These are phyloP conservation scores for Lypha dubia DNA, from an alignment of 2,888 invertebrate genomes.

Conservation along the genomic window DNA sequence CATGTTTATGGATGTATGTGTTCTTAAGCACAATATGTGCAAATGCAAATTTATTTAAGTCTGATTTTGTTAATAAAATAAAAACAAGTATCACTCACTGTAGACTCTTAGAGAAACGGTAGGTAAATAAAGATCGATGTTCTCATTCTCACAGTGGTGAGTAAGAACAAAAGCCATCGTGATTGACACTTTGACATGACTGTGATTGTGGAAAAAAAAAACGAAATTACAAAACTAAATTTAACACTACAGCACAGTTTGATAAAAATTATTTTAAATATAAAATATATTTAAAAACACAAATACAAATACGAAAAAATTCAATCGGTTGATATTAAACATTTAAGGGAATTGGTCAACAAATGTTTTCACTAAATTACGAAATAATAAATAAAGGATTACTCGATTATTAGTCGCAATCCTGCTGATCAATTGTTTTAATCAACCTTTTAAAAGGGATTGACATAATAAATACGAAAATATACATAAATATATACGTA, in stretches of 20 bases:
- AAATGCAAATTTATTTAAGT: constrained; percentile 28
- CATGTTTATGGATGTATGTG: constrained; percentile 28
- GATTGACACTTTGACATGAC: constrained; percentile 82
- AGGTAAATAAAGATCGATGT: constrained; percentile 14
- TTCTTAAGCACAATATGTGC: not conserved
- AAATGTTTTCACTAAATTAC: constrained; percentile 1
- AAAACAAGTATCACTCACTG: constrained; percentile 16
- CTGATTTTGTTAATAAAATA: not conserved
- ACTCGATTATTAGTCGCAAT: constrained; percentile 3
- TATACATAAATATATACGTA: too few relatives aligned
- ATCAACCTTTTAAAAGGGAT: constrained; percentile 36
- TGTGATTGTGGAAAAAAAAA: constrained; percentile 53
- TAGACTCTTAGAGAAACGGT: too few relatives aligned
- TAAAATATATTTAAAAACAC: not conserved
- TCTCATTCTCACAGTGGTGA: constrained; percentile 51
- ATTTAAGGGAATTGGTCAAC: constrained; percentile 45
- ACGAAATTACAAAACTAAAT: constrained; percentile 42
- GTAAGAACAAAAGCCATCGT: constrained; percentile 74
- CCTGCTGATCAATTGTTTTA: constrained; percentile 69
- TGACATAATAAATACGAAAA: constrained; percentile 54
- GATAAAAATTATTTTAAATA: constrained; percentile 17
- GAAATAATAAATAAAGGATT: constrained; percentile 28
- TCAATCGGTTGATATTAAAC: not conserved
- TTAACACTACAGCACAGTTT: constrained; percentile 60
- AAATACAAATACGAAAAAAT: not conserved